Evolutionary conservation across 2,888 invertebrate genomes (phyloP), one percentile per base, ranked within the genome.

Genomic region (Carpatolechia fugitivella): DNA sequence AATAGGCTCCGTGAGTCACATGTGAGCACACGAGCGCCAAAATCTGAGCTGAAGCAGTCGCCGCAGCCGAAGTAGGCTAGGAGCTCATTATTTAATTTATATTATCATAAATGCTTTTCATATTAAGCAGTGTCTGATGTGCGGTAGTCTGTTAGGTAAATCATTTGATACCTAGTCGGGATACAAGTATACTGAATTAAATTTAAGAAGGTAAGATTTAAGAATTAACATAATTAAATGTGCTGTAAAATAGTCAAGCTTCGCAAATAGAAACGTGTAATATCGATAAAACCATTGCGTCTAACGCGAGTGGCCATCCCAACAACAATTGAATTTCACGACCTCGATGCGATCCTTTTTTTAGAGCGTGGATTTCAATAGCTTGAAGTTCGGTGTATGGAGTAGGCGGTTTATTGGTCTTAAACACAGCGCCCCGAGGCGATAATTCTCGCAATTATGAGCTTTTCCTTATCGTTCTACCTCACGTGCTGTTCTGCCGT

Each of bases 381-480:
- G 52, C 24, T 48, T 41, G 41, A 49, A 55, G 29, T 16, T 29
- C 16, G 11, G 36, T 49, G 24, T 55, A 33, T 35, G 16, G 11
- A 11, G 51, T 35, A 47, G 52, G 50, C 30, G 48, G 51, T 57
- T 60, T 57, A 57, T 60, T 53, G 52, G 30, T 29, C 49, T 53
- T 56, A 56, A 60, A 54, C 46, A 56, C 50, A 56, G 56, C 36
- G 50, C 33, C 36, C 33, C 29, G 20, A 29, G 24, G 38, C 49
- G 49, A 53, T 58, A 47, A 50, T 49, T 46, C 24, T 41, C 8
- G 46, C 20, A 48, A 41, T 56, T 56, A 50, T 30, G 24, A 52
- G 40, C 47, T 47, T 52, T 51, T 48, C 56, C 52, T 52, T 56
- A 56, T 56, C 20, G 52, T 11, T 10, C 20, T 11, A 7, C 38